Evolutionary conservation across 2,113 vertebrate species (phyloP), one percentile per base, ranked within the genome.

Genomic region (Eidolon helvum): DNA sequence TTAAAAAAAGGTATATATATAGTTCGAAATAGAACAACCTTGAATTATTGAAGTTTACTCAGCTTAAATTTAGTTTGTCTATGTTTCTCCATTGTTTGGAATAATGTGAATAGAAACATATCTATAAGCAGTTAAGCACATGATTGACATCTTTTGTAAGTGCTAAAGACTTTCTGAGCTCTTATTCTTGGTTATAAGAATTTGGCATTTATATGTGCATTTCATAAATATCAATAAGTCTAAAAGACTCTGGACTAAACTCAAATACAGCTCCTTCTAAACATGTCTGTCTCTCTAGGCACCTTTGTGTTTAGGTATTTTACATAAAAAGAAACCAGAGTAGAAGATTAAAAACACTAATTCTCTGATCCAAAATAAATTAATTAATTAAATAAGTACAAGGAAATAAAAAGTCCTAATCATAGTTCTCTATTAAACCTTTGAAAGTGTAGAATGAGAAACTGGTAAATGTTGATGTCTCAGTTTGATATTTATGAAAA

Each of bases 401-500:
- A 75, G 3, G 1, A 93, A 92, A 50, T 30, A n/a, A 30, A 77
- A 66, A 82, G 43, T 69, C 0, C 14, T 65, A 75, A 84, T 55
- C 71, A 96, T 83, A 66, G 1, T 94, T 96, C 5, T 22, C 35
- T 96, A 78, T 93, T 97, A 91, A 87, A 75, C 0, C 1, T 80
- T 92, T 83, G 18, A 63, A 96, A 91, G 43, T 96, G 30, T 61
- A 98, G 77, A 92, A 79, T 45, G 30, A 83, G 86, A 93, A 87
- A 12, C 15, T 90, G 71, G 95, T 84, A 57, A 87, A 95, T 68
- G n/a, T 0, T 4, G 14, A 83, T 63, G 18, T 68, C 4, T 72
- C 30, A 82, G 33, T n/a, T 78, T 89, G 19, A 63, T 65, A n/a
- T 93, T 95, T 88, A 57, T 69, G 30, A 91, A 96, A 91, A 83